These are phyloP conservation scores for Chirona hameri DNA, from an alignment of 2,888 invertebrate species.

Conservation along the genomic window DNA sequence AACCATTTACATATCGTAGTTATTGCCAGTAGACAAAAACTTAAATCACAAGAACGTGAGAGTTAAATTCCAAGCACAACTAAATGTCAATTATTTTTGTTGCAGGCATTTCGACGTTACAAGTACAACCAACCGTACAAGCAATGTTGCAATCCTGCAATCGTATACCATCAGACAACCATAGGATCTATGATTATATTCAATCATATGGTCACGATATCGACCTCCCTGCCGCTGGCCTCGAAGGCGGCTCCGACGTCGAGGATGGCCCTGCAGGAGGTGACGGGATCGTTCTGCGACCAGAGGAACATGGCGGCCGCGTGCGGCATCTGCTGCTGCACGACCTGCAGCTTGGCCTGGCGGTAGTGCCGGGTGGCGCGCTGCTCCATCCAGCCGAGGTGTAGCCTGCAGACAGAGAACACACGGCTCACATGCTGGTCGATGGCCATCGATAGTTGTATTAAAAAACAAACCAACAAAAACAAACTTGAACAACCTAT, in stretches of 20 bases:
- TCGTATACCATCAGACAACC: too few species aligned
- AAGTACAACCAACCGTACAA: too few species aligned
- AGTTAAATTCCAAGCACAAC: too few species aligned
- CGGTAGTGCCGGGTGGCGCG: background rate
- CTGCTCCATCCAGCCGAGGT: background rate
- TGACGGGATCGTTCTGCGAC: conserved; percentile 4
- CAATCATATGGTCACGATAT: too few species aligned
- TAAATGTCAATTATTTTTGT: too few species aligned
- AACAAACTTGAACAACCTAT: too few species aligned
- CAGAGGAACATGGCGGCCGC: background rate
- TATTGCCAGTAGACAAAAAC: too few species aligned
- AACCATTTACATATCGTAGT: too few species aligned
- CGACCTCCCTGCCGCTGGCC: background rate
- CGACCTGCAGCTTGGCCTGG: background rate
- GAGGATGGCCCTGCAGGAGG: background rate
- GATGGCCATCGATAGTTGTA: background rate
- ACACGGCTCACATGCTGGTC: background rate
- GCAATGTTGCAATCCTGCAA: too few species aligned
- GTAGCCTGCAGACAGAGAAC: background rate
- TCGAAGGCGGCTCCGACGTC: background rate
- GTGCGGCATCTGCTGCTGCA: background rate
- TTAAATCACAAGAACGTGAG: too few species aligned
- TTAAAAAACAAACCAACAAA: background rate
- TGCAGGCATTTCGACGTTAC: too few species aligned
- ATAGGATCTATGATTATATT: too few species aligned